Conservation (phyloP, 2,888 invertebrate genomes). For the Rugalucina vietnamica region DNA sequence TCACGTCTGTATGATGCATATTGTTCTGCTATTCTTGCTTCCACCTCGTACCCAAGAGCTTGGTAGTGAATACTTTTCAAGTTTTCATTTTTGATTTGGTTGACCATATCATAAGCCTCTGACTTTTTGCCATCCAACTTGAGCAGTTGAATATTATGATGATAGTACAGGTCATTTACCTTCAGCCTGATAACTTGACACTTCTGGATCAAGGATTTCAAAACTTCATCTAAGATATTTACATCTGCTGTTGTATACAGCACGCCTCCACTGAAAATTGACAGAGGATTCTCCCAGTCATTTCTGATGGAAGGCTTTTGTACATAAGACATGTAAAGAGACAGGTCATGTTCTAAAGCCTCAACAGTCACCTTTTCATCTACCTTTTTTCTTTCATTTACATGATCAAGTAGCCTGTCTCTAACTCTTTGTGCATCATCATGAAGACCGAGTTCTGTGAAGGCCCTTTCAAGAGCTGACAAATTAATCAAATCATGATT, state of each 20-base stretch:
- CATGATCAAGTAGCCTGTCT: background rate
- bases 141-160: slow-evolving; percentile 4
- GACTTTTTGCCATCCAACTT: background rate
- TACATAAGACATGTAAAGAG: background rate
- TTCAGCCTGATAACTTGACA: background rate
- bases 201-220: slow-evolving; percentile 1
- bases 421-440: slow-evolving; percentile 2
- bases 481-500: slow-evolving; percentile 16
- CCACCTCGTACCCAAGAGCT: background rate
- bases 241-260: background rate
- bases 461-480: slow-evolving; percentile 1
- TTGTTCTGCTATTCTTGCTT: background rate
- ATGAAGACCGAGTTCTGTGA: background rate
- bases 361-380: background rate
- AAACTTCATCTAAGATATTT: slow-evolving; percentile 4
- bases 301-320: background rate
- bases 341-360: slow-evolving; percentile 11
- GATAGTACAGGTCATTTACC: slow-evolving; percentile 10
- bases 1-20: background rate
- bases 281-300: slow-evolving; percentile 8
- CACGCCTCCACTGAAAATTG: background rate
- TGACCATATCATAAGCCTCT: background rate
- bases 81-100: background rate
- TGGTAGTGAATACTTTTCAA: background rate
- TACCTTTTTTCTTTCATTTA: background rate